Conservation (phyloP, 2,888 invertebrate genomes). For the Athrips mouffetella region DNA sequence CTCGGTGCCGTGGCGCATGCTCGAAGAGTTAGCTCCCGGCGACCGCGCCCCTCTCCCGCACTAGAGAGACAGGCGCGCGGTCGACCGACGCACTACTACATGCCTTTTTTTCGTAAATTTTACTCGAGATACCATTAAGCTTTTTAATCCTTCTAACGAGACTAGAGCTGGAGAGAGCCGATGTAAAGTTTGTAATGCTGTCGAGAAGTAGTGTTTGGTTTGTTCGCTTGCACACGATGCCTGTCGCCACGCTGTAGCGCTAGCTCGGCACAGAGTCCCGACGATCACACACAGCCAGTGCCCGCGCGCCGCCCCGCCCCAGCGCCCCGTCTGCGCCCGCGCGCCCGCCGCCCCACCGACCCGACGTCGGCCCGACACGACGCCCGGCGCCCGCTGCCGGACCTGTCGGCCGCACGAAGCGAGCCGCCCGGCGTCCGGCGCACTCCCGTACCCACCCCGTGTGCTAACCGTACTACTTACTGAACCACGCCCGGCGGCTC, state of each 20-base stretch:
- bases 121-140: conserved; percentile 75
- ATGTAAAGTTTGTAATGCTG: conserved; percentile 78
- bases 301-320: conserved; percentile 41
- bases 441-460: conserved; percentile 28
- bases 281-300: conserved; percentile 77
- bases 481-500: conserved; percentile 40
- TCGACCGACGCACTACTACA: conserved; percentile 76
- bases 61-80: conserved; percentile 74
- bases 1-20: conserved; percentile 86
- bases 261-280: conserved; percentile 79
- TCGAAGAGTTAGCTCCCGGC: conserved; percentile 78
- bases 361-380: conserved; percentile 25
- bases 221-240: conserved; percentile 80
- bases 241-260: conserved; percentile 80
- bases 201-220: conserved; percentile 79
- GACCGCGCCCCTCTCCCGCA: conserved; percentile 74
- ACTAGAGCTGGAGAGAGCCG: conserved; percentile 78
- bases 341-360: conserved; percentile 27
- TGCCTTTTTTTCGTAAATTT: conserved; percentile 76
- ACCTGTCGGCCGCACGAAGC: conserved; percentile 20
- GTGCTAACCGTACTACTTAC: conserved; percentile 32
- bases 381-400: conserved; percentile 23
- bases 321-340: conserved; percentile 25
- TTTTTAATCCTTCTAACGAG: conserved; percentile 78
- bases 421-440: conserved; percentile 29